Percentiles rank a stretch among this genome's conserved stretches.
These are phyloP conservation scores for Smittia aterrima DNA, from an alignment of 2,888 invertebrate species.

Conservation along the genomic window DNA sequence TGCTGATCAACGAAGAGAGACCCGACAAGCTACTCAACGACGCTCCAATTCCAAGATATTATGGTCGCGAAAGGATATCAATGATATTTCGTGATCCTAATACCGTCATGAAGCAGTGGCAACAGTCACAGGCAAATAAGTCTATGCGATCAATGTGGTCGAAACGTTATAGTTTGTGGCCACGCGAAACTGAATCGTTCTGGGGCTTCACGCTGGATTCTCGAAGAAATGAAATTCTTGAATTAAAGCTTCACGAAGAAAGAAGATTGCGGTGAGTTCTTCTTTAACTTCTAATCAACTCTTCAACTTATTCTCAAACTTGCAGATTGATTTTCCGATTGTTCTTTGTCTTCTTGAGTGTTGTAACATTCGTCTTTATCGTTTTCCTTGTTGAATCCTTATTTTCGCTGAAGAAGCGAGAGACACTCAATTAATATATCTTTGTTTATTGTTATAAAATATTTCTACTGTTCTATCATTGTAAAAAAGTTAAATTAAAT, in stretches of 20 bases:
- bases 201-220: slow-evolving; percentile 29
- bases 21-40: slow-evolving; percentile 25
- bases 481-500: neutral
- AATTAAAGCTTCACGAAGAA: slow-evolving; percentile 23
- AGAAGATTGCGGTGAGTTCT: neutral
- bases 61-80: slow-evolving; percentile 3
- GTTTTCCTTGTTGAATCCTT: slow-evolving; percentile 4
- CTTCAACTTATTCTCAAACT: neutral
- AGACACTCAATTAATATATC: neutral
- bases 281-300: neutral
- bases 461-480: neutral
- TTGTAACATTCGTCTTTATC: slow-evolving; percentile 9
- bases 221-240: neutral
- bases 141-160: neutral
- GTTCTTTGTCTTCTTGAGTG: slow-evolving; percentile 10
- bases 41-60: neutral
- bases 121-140: slow-evolving; percentile 2
- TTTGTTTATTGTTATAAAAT: neutral
- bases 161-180: neutral
- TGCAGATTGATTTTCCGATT: neutral
- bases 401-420: neutral
- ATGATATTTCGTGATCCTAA: slow-evolving; percentile 21
- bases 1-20: slow-evolving; percentile 28
- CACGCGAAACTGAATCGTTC: no score
- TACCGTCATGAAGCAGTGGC: slow-evolving; percentile 23